Evolutionary conservation across 64 coral and sea anemone species (phyloP).

Genomic region (Pocillopora verrucosa): DNA sequence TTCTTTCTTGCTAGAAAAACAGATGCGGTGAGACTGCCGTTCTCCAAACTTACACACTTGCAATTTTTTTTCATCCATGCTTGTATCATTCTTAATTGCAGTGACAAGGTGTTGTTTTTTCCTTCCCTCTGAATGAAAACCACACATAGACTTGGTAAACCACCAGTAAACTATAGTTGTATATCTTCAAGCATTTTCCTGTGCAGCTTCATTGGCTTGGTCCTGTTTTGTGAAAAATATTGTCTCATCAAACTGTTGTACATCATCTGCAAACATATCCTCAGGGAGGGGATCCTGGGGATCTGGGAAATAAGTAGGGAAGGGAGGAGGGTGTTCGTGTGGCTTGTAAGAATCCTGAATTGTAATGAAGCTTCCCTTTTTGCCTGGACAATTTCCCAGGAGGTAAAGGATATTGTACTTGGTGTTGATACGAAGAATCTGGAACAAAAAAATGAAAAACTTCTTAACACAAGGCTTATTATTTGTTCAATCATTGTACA

Average conservation of each 20-base stretch:
- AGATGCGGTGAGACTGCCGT: too few species aligned
- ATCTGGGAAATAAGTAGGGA: constrained; percentile 91
- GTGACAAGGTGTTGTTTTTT: too few species aligned
- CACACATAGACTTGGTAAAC: not conserved
- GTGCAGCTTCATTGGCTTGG: not conserved
- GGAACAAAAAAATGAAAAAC: too few species aligned
- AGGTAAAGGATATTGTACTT: constrained; percentile 94
- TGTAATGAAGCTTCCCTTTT: constrained; percentile 75
- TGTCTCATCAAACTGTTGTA: constrained; percentile 75
- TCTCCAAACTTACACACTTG: too few species aligned
- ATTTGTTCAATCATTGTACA: too few species aligned
- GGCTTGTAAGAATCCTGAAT: constrained; percentile 79
- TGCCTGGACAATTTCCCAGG: constrained; percentile 84
- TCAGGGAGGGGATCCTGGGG: constrained; percentile 63
- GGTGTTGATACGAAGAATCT: constrained; percentile 94
- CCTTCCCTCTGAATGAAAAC: too few species aligned
- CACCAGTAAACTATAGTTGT: not conserved
- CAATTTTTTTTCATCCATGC: too few species aligned
- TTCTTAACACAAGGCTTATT: not conserved
- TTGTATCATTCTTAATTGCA: too few species aligned
- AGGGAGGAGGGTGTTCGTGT: constrained; percentile 76
- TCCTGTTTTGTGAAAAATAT: constrained; percentile 37
- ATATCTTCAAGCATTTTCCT: constrained; percentile 10
- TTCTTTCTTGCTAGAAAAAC: too few species aligned
- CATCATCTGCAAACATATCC: constrained; percentile 83